Base-by-base conservation (phyloP, 2,797 vertebrate species). In the Neosilurus mollespiculum region DNA sequence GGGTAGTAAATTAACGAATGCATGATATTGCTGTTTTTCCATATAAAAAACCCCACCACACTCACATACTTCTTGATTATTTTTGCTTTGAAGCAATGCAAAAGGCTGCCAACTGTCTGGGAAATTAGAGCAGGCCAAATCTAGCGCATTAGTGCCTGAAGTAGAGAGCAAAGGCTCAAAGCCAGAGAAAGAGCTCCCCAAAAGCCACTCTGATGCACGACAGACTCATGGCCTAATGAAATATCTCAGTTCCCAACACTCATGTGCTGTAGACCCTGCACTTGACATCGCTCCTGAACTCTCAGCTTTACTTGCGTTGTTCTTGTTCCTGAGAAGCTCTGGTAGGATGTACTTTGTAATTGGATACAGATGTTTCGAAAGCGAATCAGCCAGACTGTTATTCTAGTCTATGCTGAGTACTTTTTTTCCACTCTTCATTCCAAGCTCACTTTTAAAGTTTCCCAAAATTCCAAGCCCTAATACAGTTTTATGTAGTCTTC, bases 341-440 rank as follows among this genome's bases (percentile, higher is more conserved):
- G 87, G 91, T 89, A 94, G 94, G 96, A 97, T 96, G 95, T 95
- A 94, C 94, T 94, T 96, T 93, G 95, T 98, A 98, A 99, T 97
- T 96, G 95, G 95, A 96, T 94, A 93, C 97, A 98, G 96, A 96
- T 98, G 98, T 94, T 94, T 93, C 84, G 86, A 94, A 93, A 93
- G 65, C 94, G 90, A 91, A 94, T 91, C 86, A 91, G 94, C 94
- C 95, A 96, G 95, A 95, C 95, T 97, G 96, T 98, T 99, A 94
- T 97, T 98, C 95, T 97, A 97, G 96, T 96, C 96, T 96, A 95
- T 93, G 92, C 96, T 93, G 89, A 93, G 94, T 92, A 93, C 92
- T 91, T 94, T 94, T 90, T 90, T 53, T 90, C 90, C 83, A 51
- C 53, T 81, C 79, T 84, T 93, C 94, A 94, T 94, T 95, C 94